Percentiles rank a stretch among this genome's conserved stretches.
Evolutionary conservation across 1,140 invertebrate species (phyloP).

Genomic region (Physella acuta): DNA sequence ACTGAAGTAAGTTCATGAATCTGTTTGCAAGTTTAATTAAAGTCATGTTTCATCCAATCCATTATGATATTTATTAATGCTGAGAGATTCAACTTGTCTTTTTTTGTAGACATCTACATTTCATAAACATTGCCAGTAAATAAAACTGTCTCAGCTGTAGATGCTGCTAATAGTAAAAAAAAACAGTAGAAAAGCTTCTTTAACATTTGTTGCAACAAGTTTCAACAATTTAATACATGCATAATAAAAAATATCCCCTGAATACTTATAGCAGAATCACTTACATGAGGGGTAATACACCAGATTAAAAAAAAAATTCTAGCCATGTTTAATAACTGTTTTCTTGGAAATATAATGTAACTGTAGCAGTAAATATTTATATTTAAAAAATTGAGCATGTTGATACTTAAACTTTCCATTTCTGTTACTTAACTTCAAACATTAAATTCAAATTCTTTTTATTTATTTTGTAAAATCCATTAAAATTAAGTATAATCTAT

Average conservation of each 20-base stretch:
- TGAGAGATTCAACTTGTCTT: not conserved
- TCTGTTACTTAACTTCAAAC: not conserved
- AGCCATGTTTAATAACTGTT: too few relatives aligned
- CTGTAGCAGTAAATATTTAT: not conserved
- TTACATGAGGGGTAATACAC: too few relatives aligned
- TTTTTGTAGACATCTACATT: not conserved
- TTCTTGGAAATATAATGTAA: too few relatives aligned
- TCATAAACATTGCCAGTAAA: not conserved
- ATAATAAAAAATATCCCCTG: too few relatives aligned
- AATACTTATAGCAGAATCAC: too few relatives aligned
- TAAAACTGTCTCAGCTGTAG: not conserved
- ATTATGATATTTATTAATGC: not conserved
- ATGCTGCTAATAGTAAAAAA: not conserved
- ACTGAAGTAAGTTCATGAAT: conserved; percentile 39
- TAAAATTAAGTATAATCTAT: not conserved
- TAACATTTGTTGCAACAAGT: too few relatives aligned
- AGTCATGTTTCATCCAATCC: not conserved
- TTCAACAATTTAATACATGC: too few relatives aligned
- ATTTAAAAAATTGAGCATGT: not conserved
- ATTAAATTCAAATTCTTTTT: not conserved
- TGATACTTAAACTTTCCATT: not conserved
- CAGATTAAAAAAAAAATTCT: too few relatives aligned
- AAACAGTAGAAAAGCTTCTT: too few relatives aligned
- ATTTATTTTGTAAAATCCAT: not conserved
- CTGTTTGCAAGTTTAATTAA: not conserved